Evolutionary conservation across 1,140 invertebrate genomes (phyloP).

Genomic region (Hylyphantes graminicola): DNA sequence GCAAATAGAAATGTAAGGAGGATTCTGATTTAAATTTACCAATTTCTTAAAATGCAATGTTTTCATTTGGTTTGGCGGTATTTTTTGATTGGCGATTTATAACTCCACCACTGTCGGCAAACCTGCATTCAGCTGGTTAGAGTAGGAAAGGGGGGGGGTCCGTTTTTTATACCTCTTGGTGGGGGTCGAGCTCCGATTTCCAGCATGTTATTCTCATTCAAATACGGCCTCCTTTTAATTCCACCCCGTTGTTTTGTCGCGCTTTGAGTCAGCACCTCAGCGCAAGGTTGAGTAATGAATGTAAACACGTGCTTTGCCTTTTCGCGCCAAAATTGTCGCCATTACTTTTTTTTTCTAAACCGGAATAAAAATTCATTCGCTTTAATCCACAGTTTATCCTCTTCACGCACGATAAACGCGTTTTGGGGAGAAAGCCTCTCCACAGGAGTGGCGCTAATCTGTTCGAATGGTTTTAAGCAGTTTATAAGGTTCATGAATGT

Average conservation of each 20-base stretch:
- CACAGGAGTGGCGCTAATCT: neutral
- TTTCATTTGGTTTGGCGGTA: too few relatives aligned
- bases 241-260: slow-evolving; percentile 8
- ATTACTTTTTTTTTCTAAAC: neutral
- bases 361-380: slow-evolving; percentile 34
- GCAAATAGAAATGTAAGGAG: too few relatives aligned
- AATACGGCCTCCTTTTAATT: slow-evolving; percentile 30
- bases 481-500: slow-evolving; percentile 36
- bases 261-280: slow-evolving; percentile 23
- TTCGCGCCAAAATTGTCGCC: slow-evolving; percentile 26
- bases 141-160: too few relatives aligned
- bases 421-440: neutral
- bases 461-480: slow-evolving; percentile 30
- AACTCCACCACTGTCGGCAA: neutral
- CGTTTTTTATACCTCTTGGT: too few relatives aligned
- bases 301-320: slow-evolving; percentile 57
- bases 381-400: slow-evolving; percentile 36
- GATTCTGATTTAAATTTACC: too few relatives aligned
- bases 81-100: too few relatives aligned
- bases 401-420: slow-evolving; percentile 13
- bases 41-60: too few relatives aligned
- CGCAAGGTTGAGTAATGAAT: neutral
- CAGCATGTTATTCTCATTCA: slow-evolving; percentile 50
- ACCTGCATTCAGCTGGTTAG: neutral
- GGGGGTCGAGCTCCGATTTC: slow-evolving; percentile 37